Base-by-base conservation (phyloP, 2,888 invertebrate genomes). In the Dioctria rufipes region DNA sequence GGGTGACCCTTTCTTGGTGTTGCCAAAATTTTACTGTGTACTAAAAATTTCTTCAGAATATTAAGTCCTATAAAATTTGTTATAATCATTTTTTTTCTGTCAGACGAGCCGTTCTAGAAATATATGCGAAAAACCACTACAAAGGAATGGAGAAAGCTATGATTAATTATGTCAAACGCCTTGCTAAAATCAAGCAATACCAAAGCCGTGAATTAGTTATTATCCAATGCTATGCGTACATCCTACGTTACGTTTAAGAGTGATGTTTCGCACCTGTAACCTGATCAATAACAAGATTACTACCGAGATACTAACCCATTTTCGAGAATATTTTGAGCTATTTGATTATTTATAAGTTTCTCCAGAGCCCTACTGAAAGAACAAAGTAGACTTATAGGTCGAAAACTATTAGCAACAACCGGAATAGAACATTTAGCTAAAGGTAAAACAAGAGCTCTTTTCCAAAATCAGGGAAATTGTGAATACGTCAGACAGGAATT, bases 221-320 rank as follows among this genome's bases (percentile, higher is more conserved):
- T 54, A 46, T 80, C 80, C 60, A 39, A 71, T 1, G 9, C n/a
- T 43, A 3, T 49, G 9, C 67, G 13, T 37, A 71, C 60, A 40
- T 80, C 80, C 2, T 65, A 46, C 3, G 73, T 25, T 25, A 69
- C 49, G 60, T 80, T 80, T 9, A 71, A 11, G 5, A 25, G 49
- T 3, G 60, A 58, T 60, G 80, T 71, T 71, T 61, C 51, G 51
- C 71, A 80, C 46, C 61, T 80, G 51, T 80, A 60, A 8, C 25
- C 71, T 43, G 71, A 51, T 37, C 80, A 61, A 13, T 69, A 80
- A 25, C 49, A 46, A 8, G 71, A 80, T 8, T 79, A 67, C 6
- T 40, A 39, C 3, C 40, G 11, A 54, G 54, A 80, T 61, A 80
- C 49, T 9, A 80, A 71, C 4, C 46, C 37, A 13, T 71, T 71